Evolutionary conservation across 2,113 vertebrate genomes (phyloP), one percentile per base, ranked within the genome.

Genomic region (Labrus mixtus): DNA sequence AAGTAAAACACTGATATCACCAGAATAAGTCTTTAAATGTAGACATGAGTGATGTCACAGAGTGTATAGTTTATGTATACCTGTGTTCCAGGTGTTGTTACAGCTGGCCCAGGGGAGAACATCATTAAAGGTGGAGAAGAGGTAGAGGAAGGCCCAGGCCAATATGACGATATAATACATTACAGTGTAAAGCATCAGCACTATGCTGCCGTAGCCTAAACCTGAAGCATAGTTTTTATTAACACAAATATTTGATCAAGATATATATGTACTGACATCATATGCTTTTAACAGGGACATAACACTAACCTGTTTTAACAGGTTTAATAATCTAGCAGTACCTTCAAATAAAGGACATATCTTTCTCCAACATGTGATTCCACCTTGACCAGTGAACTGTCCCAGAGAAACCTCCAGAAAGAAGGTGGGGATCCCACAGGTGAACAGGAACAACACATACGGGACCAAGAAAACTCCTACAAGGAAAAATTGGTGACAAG

Each of bases 11-110:
- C 29, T 33, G 29, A 6, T 33, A 33, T 33, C 29, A 33, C 29
- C 29, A 4, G 29, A 33, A 33, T 25, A 33, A 33, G 4, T 33
- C 6, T 33, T 33, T 33, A 33, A 33, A 33, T 33, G 29, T 33
- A 33, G 29, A 33, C 29, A 33, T 6, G n/a, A n/a, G n/a, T n/a
- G n/a, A n/a, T n/a, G n/a, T n/a, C n/a, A n/a, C n/a, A n/a, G n/a
- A n/a, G n/a, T 6, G 45, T 46, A 19, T 8, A 1, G 5, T 15
- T 16, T 6, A 50, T 20, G 25, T 11, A 3, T 68, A 85, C 83
- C 65, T 78, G 75, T 85, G 41, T 85, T 85, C 83, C 83, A 85
- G 41, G 48, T 82, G 67, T 85, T 85, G 66, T 78, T 78, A 10
- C 83, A 81, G 59, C 60, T 74, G 45, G 65, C 48, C 78, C 83